phyloP scores from a whole-genome alignment of 2,888 invertebrate species.

The Coleophora deauratella region DNA sequence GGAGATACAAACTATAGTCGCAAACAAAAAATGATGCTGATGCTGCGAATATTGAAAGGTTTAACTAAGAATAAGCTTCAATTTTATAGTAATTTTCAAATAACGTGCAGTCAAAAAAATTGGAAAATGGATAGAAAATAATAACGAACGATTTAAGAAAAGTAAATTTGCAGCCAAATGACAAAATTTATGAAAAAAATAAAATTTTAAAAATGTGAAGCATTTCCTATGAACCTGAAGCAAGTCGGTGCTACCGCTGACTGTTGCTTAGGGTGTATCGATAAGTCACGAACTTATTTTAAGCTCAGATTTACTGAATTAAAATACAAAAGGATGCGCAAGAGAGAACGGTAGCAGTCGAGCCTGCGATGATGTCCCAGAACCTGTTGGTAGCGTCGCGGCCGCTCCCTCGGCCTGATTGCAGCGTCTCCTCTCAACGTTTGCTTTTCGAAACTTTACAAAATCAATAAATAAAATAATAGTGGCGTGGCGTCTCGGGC shows the following conservation, averaged over 20 bases:
- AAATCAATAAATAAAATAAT: slow-evolving; percentile 55
- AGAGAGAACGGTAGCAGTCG: slow-evolving; percentile 30
- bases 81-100: slow-evolving; percentile 35
- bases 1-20: slow-evolving; percentile 55
- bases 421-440: slow-evolving; percentile 71
- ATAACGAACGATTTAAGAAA: too few relatives aligned
- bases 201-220: slow-evolving; percentile 39
- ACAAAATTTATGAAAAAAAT: slow-evolving; percentile 29
- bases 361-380: slow-evolving; percentile 55
- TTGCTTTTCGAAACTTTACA: slow-evolving; percentile 66
- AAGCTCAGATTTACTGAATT: too few relatives aligned
- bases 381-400: slow-evolving; percentile 64
- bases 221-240: slow-evolving; percentile 42
- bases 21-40: slow-evolving; percentile 52
- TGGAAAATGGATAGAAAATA: too few relatives aligned
- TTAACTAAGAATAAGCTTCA: slow-evolving; percentile 44
- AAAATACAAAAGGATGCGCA: not conserved
- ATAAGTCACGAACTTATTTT: not conserved
- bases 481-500: slow-evolving; percentile 75
- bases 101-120: slow-evolving; percentile 48
- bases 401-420: slow-evolving; percentile 73
- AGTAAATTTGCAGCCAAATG: slow-evolving; percentile 29
- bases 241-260: slow-evolving; percentile 40
- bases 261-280: slow-evolving; percentile 26
- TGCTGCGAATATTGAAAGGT: slow-evolving; percentile 41